Percentiles rank a stretch among this genome's conserved stretches.
Evolutionary conservation across 2,797 vertebrate species (phyloP).

Genomic region (Coracias cyanogaster): DNA sequence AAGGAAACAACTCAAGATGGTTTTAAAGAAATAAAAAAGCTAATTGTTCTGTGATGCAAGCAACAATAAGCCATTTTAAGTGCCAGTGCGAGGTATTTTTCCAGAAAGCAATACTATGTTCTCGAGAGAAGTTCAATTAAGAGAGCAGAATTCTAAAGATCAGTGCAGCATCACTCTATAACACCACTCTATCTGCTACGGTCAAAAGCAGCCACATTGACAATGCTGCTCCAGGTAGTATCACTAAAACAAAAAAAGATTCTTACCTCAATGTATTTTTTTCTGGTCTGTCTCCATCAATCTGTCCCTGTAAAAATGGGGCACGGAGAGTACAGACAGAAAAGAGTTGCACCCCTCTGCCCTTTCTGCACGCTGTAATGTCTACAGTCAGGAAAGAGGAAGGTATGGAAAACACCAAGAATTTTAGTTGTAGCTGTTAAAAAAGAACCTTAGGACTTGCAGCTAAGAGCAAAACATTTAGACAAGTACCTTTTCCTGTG

Average conservation of each 20-base stretch:
- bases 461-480: neutral
- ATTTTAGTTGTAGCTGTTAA: neutral
- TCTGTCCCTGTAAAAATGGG: neutral
- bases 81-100: neutral
- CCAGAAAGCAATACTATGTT: neutral
- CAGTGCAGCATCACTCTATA: neutral
- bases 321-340: neutral
- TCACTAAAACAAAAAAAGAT: neutral
- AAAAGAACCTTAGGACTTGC: neutral
- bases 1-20: neutral
- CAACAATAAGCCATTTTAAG: neutral
- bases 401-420: neutral
- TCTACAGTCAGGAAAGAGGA: neutral
- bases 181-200: neutral
- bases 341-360: neutral
- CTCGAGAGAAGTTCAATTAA: constrained; percentile 1
- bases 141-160: neutral
- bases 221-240: neutral
- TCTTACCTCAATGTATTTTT: neutral
- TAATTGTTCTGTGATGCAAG: neutral
- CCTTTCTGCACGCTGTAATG: neutral
- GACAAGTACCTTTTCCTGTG: neutral
- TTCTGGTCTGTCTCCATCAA: neutral
- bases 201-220: neutral
- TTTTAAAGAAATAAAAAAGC: neutral